A percentile compares a stretch with the other conserved stretches of the same genome.
phyloP scores from a whole-genome alignment of 35 echinoderm and acorn worm species.

The Nesometra sesokonis region DNA sequence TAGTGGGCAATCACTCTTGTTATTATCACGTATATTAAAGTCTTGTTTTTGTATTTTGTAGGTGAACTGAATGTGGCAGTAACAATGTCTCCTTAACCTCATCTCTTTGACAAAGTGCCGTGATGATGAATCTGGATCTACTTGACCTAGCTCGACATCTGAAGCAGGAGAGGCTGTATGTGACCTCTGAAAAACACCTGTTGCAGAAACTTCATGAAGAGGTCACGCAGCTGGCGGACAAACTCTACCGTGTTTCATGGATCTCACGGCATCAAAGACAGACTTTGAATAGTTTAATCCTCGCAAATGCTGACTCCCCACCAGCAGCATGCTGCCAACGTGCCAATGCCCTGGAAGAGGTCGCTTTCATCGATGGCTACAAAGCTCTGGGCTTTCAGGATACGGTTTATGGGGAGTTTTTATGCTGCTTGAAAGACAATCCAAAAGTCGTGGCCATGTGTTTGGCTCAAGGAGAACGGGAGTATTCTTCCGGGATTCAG shows the following conservation, averaged over 20 bases:
- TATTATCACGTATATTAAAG: too few relatives aligned
- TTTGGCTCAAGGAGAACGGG: slow-evolving; percentile 51
- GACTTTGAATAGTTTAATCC: slow-evolving; percentile 60
- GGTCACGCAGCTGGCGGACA: slow-evolving; percentile 61
- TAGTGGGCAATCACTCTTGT: too few relatives aligned
- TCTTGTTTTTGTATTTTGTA: not conserved
- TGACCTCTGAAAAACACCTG: slow-evolving; percentile 71
- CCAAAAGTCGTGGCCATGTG: slow-evolving; percentile 46
- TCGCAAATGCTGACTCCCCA: slow-evolving; percentile 51
- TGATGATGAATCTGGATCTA: slow-evolving; percentile 27
- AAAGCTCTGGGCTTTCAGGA: slow-evolving; percentile 61
- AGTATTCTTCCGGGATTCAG: slow-evolving; percentile 15
- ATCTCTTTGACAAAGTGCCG: not conserved
- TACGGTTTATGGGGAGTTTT: slow-evolving; percentile 66
- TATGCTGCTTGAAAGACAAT: slow-evolving; percentile 59
- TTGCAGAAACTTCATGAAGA: slow-evolving; percentile 56
- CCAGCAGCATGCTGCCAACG: slow-evolving; percentile 70
- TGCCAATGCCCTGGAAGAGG: slow-evolving; percentile 80
- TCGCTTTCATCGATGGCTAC: slow-evolving; percentile 72
- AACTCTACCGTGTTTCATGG: slow-evolving; percentile 68
- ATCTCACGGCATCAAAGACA: slow-evolving; percentile 85
- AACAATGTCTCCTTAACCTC: not conserved
- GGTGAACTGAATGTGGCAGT: not conserved
- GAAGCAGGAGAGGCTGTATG: slow-evolving; percentile 79
- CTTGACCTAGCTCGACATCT: slow-evolving; percentile 64